Evolutionary conservation across 1,140 invertebrate species (phyloP).

Genomic region (Augochlora pura): DNA sequence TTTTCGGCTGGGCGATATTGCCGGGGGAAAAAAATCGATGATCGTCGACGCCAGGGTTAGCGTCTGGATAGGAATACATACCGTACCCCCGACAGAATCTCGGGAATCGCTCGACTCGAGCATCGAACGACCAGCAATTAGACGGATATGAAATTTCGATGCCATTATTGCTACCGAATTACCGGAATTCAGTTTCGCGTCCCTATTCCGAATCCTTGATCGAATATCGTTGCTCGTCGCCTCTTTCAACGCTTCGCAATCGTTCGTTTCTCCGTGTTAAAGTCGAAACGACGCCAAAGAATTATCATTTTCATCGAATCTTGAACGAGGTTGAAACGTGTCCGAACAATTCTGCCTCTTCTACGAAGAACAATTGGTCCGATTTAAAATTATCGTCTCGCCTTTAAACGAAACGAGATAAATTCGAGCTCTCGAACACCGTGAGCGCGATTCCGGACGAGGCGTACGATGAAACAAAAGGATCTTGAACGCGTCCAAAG

Average conservation of each 20-base stretch:
- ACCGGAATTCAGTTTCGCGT: neutral
- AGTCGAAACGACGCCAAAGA: no score
- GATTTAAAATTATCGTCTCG: conserved; percentile 5
- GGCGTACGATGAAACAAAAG: neutral
- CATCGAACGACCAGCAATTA: conserved; percentile 2
- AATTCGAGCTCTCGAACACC: neutral
- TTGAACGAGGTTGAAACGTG: no score
- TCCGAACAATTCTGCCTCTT: neutral
- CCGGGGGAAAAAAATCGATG: neutral
- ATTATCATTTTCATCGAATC: no score
- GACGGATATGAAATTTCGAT: conserved; percentile 24
- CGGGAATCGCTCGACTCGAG: neutral
- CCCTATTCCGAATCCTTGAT: neutral
- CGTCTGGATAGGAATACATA: neutral
- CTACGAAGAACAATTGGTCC: neutral
- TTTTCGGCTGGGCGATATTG: neutral
- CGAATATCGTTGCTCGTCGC: neutral
- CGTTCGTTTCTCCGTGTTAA: no score
- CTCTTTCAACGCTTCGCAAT: no score
- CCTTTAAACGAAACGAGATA: conserved; percentile 21
- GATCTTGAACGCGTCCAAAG: neutral
- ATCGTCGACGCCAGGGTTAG: neutral
- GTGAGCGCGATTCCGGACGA: conserved; percentile 8
- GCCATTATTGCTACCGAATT: neutral
- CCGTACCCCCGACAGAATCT: neutral